phyloP scores from a whole-genome alignment of 2,113 vertebrate species.

The Oreochromis tanganicae region DNA sequence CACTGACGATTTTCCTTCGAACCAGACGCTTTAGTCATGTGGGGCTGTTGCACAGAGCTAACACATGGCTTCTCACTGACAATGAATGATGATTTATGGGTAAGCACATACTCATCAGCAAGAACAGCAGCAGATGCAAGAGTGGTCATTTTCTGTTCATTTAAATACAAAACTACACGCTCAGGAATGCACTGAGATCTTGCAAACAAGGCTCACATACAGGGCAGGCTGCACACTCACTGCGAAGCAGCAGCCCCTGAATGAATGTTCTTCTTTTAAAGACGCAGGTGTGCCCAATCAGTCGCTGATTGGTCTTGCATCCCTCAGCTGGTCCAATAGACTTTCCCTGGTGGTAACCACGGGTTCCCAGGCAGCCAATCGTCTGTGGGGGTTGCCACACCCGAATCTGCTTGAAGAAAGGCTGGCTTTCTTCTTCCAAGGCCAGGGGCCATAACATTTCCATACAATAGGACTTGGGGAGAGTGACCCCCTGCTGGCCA shows the following conservation, averaged over 20 bases:
- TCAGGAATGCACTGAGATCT: neutral
- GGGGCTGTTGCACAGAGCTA: neutral
- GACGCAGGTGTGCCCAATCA: neutral
- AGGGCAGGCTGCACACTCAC: neutral
- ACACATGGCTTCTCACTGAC: neutral
- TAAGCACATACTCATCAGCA: neutral
- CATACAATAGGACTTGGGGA: neutral
- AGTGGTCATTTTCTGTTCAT: neutral
- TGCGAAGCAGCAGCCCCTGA: neutral
- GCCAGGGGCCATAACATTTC: neutral
- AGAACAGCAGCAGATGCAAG: neutral
- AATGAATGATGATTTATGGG: neutral
- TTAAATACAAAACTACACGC: neutral
- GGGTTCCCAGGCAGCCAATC: rapidly evolving
- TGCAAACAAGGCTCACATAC: neutral
- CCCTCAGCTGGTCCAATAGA: neutral
- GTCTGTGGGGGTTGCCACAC: neutral
- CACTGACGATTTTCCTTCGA: neutral
- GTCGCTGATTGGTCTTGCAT: neutral
- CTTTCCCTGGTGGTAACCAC: neutral
- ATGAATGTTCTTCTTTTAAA: neutral
- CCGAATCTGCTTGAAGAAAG: neutral
- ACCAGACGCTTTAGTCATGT: neutral
- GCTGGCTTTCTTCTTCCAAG: neutral
- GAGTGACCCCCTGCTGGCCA: neutral